A percentile compares a stretch with the other conserved stretches of the same genome.
These are phyloP conservation scores for Ophthalmolycus amberensis DNA, from an alignment of 2,113 vertebrate genomes.

Conservation along the genomic window DNA sequence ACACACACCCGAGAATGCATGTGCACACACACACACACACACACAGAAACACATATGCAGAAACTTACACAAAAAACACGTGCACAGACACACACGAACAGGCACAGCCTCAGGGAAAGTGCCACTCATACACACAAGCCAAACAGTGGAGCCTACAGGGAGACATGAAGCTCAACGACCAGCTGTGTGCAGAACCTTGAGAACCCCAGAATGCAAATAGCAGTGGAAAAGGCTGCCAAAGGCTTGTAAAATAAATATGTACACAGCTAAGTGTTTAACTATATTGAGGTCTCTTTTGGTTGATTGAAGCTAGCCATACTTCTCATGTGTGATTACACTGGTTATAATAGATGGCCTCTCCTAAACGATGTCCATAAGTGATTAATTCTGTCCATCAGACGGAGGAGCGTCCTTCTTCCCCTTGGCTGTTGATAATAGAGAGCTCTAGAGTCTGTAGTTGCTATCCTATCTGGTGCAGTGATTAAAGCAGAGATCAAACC, in stretches of 20 bases:
- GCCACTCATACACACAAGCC: constrained; percentile 73
- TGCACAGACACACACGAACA: constrained; percentile 49
- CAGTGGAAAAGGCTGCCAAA: constrained; percentile 56
- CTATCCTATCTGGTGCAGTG: constrained; percentile 65
- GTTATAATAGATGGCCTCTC: constrained; percentile 62
- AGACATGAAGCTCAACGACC: constrained; percentile 77
- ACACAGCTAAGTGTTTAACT: constrained; percentile 67
- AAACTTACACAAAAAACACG: constrained; percentile 35
- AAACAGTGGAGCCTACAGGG: constrained; percentile 76
- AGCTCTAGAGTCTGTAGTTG: constrained; percentile 66
- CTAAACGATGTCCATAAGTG: constrained; percentile 68
- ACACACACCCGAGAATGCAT: not conserved
- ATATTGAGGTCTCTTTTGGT: constrained; percentile 58
- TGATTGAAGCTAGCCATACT: constrained; percentile 56
- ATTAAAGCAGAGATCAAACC: constrained; percentile 75
- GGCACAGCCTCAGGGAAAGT: constrained; percentile 78
- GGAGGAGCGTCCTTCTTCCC: constrained; percentile 62
- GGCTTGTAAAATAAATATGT: constrained; percentile 78
- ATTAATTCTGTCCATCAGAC: constrained; percentile 76
- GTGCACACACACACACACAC: constrained; percentile 16
- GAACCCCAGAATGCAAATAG: constrained; percentile 68
- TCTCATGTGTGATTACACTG: constrained; percentile 65
- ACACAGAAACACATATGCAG: constrained; percentile 47
- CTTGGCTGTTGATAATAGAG: constrained; percentile 75
- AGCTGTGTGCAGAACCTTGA: constrained; percentile 76